A percentile compares a stretch with the other conserved stretches of the same genome.
These are phyloP conservation scores for Iphiclides podalirius DNA, from an alignment of 2,888 invertebrate species.

Conservation along the genomic window DNA sequence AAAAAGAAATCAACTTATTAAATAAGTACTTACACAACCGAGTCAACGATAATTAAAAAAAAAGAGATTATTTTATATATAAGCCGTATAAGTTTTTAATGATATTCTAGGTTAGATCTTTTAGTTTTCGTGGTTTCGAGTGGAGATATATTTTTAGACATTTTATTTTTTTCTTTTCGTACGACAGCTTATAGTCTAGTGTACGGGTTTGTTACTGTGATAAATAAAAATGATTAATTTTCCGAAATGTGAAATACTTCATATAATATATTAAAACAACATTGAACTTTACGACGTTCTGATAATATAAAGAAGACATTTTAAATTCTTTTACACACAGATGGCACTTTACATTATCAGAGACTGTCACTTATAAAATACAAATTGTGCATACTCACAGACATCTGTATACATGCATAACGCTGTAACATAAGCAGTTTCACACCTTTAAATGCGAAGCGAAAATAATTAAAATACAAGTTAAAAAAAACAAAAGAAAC, in stretches of 20 bases:
- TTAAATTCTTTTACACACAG: constrained; percentile 26
- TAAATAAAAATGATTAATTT: constrained; percentile 30
- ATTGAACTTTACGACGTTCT: constrained; percentile 40
- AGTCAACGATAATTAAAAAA: constrained; percentile 57
- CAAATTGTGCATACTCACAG: constrained; percentile 77
- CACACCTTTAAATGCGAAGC: constrained; percentile 78
- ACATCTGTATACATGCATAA: constrained; percentile 74
- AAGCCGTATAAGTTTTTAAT: constrained; percentile 43
- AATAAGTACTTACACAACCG: constrained; percentile 82
- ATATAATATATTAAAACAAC: constrained; percentile 39
- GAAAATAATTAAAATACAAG: constrained; percentile 51
- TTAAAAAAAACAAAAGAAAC: constrained; percentile 40
- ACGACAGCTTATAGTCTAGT: constrained; percentile 56
- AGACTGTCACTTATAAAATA: constrained; percentile 61
- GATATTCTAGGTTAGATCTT: constrained; percentile 43
- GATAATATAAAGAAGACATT: constrained; percentile 44
- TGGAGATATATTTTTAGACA: constrained; percentile 58
- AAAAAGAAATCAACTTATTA: constrained; percentile 61
- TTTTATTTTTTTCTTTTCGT: constrained; percentile 41
- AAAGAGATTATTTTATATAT: constrained; percentile 42
- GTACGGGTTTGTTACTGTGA: constrained; percentile 49
- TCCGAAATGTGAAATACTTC: constrained; percentile 33
- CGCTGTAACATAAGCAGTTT: constrained; percentile 76
- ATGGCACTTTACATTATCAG: constrained; percentile 47
- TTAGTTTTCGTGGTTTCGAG: constrained; percentile 68